Conservation (phyloP, 2,888 invertebrate genomes). For the Graphium colonna region DNA sequence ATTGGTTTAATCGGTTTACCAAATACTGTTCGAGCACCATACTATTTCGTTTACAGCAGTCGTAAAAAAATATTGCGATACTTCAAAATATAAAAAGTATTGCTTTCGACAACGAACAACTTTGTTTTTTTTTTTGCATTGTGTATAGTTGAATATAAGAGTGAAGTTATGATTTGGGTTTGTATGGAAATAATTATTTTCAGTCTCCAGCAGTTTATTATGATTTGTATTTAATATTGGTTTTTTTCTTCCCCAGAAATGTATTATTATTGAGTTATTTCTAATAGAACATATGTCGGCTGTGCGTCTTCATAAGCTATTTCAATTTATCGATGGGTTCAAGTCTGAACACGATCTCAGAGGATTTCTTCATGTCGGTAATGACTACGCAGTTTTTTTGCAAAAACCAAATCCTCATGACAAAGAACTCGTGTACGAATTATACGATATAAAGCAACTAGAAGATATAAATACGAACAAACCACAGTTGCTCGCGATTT, state of each 20-base stretch:
- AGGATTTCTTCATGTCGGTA: slow-evolving; percentile 61
- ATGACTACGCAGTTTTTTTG: slow-evolving; percentile 59
- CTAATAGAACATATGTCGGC: slow-evolving; percentile 23
- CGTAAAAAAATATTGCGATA: too few species aligned
- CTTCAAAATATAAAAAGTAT: too few species aligned
- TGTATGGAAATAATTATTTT: not conserved
- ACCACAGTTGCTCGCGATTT: slow-evolving; percentile 55
- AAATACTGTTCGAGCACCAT: too few species aligned
- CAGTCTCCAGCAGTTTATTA: not conserved
- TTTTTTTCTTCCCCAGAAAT: slow-evolving; percentile 7
- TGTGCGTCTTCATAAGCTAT: slow-evolving; percentile 59
- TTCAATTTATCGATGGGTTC: slow-evolving; percentile 60
- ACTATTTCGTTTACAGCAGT: too few species aligned
- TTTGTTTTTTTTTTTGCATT: too few species aligned
- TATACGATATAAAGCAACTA: slow-evolving; percentile 58
- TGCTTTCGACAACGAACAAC: too few species aligned
- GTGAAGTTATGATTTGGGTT: slow-evolving; percentile 17
- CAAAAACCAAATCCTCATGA: slow-evolving; percentile 54
- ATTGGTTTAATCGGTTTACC: too few species aligned
- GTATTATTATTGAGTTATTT: not conserved
- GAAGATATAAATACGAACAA: slow-evolving; percentile 41
- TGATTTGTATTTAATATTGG: not conserved
- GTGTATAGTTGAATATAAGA: not conserved
- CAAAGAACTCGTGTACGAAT: slow-evolving; percentile 53
- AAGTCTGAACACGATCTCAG: slow-evolving; percentile 51